Evolutionary conservation across 1,140 invertebrate genomes (phyloP).

Genomic region (Macrosteles quadrilineatus): DNA sequence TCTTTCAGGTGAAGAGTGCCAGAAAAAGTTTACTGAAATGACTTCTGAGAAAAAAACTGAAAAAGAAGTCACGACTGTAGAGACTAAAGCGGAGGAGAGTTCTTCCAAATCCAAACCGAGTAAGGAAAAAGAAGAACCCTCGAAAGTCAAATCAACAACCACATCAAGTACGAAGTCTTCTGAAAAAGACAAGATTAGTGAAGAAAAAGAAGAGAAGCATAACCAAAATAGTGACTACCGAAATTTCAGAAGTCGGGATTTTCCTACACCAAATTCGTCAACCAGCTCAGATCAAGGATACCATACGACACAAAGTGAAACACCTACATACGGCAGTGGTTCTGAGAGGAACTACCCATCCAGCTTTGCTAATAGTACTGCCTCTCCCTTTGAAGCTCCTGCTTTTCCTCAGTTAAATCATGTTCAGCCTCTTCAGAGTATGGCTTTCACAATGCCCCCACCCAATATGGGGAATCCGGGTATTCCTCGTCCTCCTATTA

Average conservation of each 20-base stretch:
- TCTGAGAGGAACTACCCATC: neutral
- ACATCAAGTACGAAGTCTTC: neutral
- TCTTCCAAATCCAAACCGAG: slow-evolving; percentile 13
- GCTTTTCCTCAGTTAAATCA: slow-evolving; percentile 5
- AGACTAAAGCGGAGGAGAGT: slow-evolving; percentile 17
- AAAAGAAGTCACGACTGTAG: slow-evolving; percentile 42
- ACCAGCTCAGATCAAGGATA: slow-evolving; percentile 31
- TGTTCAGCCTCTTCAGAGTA: neutral
- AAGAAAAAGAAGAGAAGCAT: slow-evolving; percentile 34
- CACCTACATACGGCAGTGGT: neutral
- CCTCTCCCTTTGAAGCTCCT: neutral
- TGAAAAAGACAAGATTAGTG: slow-evolving; percentile 29
- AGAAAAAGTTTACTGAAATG: slow-evolving; percentile 71
- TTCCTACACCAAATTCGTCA: slow-evolving; percentile 9
- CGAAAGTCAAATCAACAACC: neutral
- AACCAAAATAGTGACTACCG: neutral
- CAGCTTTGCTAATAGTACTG: neutral
- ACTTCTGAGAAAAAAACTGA: slow-evolving; percentile 64
- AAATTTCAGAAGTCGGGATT: neutral
- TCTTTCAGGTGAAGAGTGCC: slow-evolving; percentile 64
- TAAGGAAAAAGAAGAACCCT: slow-evolving; percentile 31
- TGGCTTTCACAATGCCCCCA: slow-evolving; percentile 2
- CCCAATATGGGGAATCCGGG: neutral
- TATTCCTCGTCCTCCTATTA: slow-evolving; percentile 10
- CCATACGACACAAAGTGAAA: neutral